Percentiles rank a stretch among this genome's conserved stretches.
Conservation (phyloP, 92 coral and sea anemone genomes). For the Epizoanthus illoricatus region DNA sequence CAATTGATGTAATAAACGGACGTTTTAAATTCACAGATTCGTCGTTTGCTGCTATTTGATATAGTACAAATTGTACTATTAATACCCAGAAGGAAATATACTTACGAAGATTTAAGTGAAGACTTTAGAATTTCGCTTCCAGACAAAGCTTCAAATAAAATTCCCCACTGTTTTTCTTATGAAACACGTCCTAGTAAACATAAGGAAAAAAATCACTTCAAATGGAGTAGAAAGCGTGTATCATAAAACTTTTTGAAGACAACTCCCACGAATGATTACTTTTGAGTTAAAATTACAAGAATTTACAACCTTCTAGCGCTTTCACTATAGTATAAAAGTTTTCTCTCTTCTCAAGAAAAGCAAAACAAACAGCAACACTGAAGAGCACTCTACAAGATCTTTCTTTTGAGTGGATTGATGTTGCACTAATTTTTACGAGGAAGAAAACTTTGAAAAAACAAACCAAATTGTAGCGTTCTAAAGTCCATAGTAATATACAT, state of each 20-base stretch:
- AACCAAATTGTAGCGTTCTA: too few species aligned
- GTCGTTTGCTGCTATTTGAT: not conserved
- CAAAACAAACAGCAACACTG: not conserved
- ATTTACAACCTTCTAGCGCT: too few species aligned
- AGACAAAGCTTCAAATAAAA: not conserved
- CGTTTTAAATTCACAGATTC: not conserved
- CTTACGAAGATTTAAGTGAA: too few species aligned
- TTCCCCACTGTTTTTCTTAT: constrained; percentile 1
- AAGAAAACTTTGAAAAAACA: too few species aligned
- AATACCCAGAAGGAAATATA: too few species aligned
- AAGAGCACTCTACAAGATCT: not conserved
- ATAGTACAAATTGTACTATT: too few species aligned
- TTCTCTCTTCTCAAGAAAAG: not conserved
- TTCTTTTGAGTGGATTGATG: not conserved
- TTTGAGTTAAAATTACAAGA: not conserved
- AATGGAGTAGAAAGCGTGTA: not conserved
- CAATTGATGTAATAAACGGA: not conserved
- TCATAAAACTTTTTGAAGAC: not conserved
- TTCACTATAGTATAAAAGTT: too few species aligned
- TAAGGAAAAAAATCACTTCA: not conserved
- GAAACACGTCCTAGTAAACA: constrained; percentile 12
- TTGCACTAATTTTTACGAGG: too few species aligned
- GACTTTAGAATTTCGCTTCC: not conserved
- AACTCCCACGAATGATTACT: not conserved
- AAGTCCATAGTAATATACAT: too few species aligned